Conservation (phyloP, 2,888 invertebrate genomes). For the Eilema griseolum region DNA sequence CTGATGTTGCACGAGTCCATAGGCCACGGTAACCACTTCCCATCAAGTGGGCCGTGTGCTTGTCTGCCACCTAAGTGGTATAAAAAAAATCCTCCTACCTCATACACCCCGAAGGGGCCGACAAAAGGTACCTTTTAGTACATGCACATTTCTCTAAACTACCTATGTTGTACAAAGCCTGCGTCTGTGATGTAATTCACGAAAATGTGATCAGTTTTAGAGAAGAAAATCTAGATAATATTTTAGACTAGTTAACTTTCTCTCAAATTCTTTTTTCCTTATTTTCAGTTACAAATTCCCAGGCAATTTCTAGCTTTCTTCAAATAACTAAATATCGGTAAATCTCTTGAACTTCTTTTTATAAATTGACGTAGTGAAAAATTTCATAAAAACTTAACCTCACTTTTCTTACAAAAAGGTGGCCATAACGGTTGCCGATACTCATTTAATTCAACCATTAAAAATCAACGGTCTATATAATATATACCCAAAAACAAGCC, state of each 20-base stretch:
- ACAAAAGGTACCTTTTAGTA: no score
- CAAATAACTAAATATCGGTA: slow-evolving; percentile 13
- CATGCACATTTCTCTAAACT: no score
- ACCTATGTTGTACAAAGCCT: background rate
- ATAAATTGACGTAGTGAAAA: slow-evolving; percentile 46
- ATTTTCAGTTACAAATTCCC: background rate
- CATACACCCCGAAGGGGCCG: no score
- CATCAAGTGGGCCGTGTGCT: no score
- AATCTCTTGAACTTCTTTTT: slow-evolving; percentile 31
- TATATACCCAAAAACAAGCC: slow-evolving; percentile 68
- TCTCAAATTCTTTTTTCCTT: background rate
- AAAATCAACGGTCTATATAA: slow-evolving; percentile 67
- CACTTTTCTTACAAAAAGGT: slow-evolving; percentile 56
- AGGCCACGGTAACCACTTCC: no score
- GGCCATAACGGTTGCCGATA: slow-evolving; percentile 58
- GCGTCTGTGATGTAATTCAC: no score
- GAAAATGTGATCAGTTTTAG: background rate
- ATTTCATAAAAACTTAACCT: slow-evolving; percentile 37
- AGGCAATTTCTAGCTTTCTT: background rate
- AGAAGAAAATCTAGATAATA: slow-evolving; percentile 3
- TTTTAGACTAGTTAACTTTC: background rate
- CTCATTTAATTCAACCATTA: slow-evolving; percentile 68
- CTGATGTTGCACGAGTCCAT: no score
- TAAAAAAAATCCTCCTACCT: no score
- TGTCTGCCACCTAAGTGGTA: no score